Evolutionary conservation across 2,888 invertebrate genomes (phyloP), one percentile per base, ranked within the genome.

Genomic region (Teleiodes luculella): DNA sequence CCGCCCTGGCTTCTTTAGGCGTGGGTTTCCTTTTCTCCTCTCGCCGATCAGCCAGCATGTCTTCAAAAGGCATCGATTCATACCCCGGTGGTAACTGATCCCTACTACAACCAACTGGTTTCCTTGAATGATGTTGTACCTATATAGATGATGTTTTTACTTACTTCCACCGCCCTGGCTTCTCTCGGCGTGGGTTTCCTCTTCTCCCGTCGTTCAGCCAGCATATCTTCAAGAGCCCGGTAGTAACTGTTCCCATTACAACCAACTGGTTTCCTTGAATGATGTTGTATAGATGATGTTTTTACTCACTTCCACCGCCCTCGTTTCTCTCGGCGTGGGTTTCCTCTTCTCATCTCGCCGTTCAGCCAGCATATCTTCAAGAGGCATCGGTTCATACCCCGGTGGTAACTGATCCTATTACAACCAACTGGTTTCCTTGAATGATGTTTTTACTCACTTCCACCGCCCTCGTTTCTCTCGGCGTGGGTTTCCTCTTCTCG

Each of bases 391-490:
- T 0, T 80, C 66, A 0, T 87, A 70, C 8, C 91, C 93, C 0
- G 97, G 97, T 2, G 99, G 98, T 0, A 96, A 93, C 61, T 94
- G 90, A 52, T 95, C 95, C 90, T 94, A 97, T 2, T 95, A 86
- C 33, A 99, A 84, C 65, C 99, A 99, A 76, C 93, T 93, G 0
- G 97, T 63, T n/a, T n/a, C n/a, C n/a, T n/a, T n/a, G n/a, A n/a
- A n/a, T n/a, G n/a, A 30, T 30, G 30, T 30, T 4, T 4, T 30
- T 16, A 47, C 68, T 62, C 24, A 86, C 88, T 71, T 82, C 88
- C 0, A 88, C 88, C 63, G 78, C 76, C 57, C 87, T 77, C 0
- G 81, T 63, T 57, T 89, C 88, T 46, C 78, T 68, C 0, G 88
- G 88, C 53, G 83, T 84, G 0, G 83, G 83, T 76, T 76, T 61